Evolutionary conservation across 2,797 vertebrate species (phyloP), one percentile per base, ranked within the genome.

Genomic region (Jordanella pulchra): DNA sequence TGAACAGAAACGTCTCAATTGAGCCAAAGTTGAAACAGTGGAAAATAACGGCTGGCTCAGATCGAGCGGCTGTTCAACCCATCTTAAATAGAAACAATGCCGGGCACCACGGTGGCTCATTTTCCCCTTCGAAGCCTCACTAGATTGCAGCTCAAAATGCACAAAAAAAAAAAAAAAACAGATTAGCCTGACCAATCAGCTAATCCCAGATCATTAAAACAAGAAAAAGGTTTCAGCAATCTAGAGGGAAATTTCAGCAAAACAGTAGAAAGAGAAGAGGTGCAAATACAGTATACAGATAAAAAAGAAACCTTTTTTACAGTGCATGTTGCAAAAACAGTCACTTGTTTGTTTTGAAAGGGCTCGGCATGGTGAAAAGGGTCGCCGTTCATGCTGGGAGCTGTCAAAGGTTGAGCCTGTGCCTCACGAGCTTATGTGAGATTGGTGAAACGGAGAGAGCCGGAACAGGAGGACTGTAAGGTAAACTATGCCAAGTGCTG

Each of bases 321-420:
- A 92, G 92, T 92, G 92, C 91, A 90, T 84, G 78, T 88, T 79
- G 86, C 86, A 89, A 91, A 89, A 91, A 92, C 86, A 90, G 89
- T 93, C 86, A 42, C 80, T 82, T 89, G 84, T 87, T n/a, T 81
- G 80, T 86, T 78, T 83, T 71, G 67, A 82, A 58, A 83, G 82
- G 73, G 81, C 85, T 87, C 76, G 47, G 80, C 77, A 72, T 69
- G 79, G 71, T 83, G 78, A 86, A 86, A 15, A 63, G 25, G 60
- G 61, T 85, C 32, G 81, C 86, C 78, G 30, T 81, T 76, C 15
- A 85, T 88, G 86, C 82, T 75, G 79, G 89, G 78, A 86, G 87
- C 83, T 84, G 86, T 92, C 85, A 89, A 84, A 91, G 84, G 86
- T 85, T 77, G 87, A 90, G 88, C 89, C 84, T 81, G 90, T 91